Conservation (phyloP, 2,888 invertebrate genomes). For the Stenichneumon culpator region DNA sequence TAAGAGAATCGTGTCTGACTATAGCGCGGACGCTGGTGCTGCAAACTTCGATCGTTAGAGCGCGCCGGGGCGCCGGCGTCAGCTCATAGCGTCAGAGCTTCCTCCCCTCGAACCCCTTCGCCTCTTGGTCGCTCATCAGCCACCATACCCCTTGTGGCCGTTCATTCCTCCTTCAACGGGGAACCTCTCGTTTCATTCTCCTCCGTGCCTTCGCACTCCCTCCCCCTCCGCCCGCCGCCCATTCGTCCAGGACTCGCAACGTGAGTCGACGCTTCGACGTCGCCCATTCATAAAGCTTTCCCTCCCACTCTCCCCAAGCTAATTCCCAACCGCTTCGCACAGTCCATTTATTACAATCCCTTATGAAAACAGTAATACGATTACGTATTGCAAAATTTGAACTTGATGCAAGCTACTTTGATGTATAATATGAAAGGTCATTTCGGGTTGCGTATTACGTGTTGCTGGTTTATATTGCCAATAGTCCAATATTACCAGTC, state of each 20-base stretch:
- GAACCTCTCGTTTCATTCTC: slow-evolving; percentile 33
- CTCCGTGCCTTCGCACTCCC: not conserved
- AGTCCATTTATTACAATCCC: not conserved
- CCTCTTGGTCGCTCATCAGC: not conserved
- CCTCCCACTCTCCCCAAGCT: not conserved
- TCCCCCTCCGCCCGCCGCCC: not conserved
- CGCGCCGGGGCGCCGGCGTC: slow-evolving; percentile 65
- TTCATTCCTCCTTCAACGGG: slow-evolving; percentile 57
- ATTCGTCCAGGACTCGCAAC: slow-evolving; percentile 41
- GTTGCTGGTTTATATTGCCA: not conserved
- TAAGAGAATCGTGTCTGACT: slow-evolving; percentile 21
- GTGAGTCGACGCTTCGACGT: slow-evolving; percentile 58
- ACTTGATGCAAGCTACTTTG: not conserved
- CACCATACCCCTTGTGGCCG: not conserved
- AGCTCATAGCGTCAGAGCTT: slow-evolving; percentile 56
- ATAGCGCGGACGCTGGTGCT: slow-evolving; percentile 52
- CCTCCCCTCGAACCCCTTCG: not conserved
- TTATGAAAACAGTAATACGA: not conserved
- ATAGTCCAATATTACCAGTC: too few species aligned
- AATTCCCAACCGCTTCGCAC: not conserved
- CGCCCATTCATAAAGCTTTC: slow-evolving; percentile 66
- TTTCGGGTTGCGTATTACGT: not conserved
- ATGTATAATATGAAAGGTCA: not conserved
- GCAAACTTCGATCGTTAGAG: slow-evolving; percentile 67
- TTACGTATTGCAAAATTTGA: not conserved